Evolutionary conservation across 2,888 invertebrate species (phyloP).

Genomic region (Euzophera pinguis): DNA sequence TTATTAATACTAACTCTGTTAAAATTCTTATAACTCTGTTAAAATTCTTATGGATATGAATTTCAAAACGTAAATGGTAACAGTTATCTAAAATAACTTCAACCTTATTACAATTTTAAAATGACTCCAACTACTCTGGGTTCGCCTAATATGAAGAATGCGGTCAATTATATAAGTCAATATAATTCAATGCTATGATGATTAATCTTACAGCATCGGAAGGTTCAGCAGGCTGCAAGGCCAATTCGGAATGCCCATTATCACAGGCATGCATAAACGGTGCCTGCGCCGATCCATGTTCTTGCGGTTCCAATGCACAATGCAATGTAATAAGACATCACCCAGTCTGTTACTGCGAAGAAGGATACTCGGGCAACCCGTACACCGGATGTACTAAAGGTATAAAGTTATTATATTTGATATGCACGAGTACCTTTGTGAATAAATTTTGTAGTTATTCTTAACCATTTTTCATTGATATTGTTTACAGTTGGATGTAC

Average conservation of each 20-base stretch:
- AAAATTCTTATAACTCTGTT: too few relatives aligned
- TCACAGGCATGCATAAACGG: constrained; percentile 91
- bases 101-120: too few relatives aligned
- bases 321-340: constrained; percentile 91
- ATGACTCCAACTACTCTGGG: too few relatives aligned
- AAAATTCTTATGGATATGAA: too few relatives aligned
- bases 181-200: too few relatives aligned
- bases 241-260: constrained; percentile 89
- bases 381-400: constrained; percentile 89
- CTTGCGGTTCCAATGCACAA: constrained; percentile 90
- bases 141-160: too few relatives aligned
- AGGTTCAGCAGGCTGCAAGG: constrained; percentile 84
- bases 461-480: constrained; percentile 7
- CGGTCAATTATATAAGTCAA: too few relatives aligned
- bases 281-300: constrained; percentile 90
- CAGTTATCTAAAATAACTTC: too few relatives aligned
- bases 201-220: constrained; percentile 66
- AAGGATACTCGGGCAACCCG: constrained; percentile 92
- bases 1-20: too few relatives aligned
- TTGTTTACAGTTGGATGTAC: constrained; percentile 86
- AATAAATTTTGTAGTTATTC: too few relatives aligned
- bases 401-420: constrained; percentile 36
- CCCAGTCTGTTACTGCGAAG: constrained; percentile 90
- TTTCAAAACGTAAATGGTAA: too few relatives aligned
- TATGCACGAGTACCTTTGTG: too few relatives aligned